Evolutionary conservation across 1,140 invertebrate genomes (phyloP).

Genomic region (Cherax destructor): DNA sequence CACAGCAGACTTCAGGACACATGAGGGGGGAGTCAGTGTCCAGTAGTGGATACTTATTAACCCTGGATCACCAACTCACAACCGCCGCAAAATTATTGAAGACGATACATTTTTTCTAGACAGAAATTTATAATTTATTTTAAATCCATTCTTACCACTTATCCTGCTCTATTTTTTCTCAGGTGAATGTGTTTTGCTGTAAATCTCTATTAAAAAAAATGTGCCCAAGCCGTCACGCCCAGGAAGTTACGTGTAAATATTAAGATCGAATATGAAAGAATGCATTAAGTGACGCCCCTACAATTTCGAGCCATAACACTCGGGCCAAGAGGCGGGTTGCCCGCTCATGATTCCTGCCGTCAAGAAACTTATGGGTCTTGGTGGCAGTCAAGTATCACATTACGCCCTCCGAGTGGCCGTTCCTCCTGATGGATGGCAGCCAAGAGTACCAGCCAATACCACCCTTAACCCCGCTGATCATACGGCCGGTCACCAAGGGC

Average conservation of each 20-base stretch:
- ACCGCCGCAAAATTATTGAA: too few species aligned
- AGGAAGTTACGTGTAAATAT: slow-evolving; percentile 12
- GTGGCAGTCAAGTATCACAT: slow-evolving; percentile 24
- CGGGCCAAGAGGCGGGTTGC: slow-evolving; percentile 29
- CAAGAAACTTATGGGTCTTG: slow-evolving; percentile 4
- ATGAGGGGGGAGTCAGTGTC: too few species aligned
- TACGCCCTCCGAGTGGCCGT: slow-evolving; percentile 37
- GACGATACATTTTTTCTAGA: too few species aligned
- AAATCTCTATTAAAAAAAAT: background rate
- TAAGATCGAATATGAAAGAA: slow-evolving; percentile 26
- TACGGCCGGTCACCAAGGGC: background rate
- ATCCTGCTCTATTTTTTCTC: too few species aligned
- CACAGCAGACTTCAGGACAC: too few species aligned
- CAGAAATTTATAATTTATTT: too few species aligned
- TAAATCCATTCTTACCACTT: too few species aligned
- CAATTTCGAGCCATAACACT: slow-evolving; percentile 39
- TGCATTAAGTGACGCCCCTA: slow-evolving; percentile 29
- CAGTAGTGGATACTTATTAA: too few species aligned
- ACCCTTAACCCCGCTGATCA: background rate
- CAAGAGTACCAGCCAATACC: background rate
- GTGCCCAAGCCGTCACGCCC: background rate
- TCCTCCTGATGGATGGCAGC: slow-evolving; percentile 42
- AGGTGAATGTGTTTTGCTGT: background rate
- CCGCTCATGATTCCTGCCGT: slow-evolving; percentile 25
- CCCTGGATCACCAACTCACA: too few species aligned